A percentile compares a stretch with the other conserved stretches of the same genome.
These are phyloP conservation scores for Adrianichthys oophorus DNA, from an alignment of 2,797 vertebrate species.

Conservation along the genomic window DNA sequence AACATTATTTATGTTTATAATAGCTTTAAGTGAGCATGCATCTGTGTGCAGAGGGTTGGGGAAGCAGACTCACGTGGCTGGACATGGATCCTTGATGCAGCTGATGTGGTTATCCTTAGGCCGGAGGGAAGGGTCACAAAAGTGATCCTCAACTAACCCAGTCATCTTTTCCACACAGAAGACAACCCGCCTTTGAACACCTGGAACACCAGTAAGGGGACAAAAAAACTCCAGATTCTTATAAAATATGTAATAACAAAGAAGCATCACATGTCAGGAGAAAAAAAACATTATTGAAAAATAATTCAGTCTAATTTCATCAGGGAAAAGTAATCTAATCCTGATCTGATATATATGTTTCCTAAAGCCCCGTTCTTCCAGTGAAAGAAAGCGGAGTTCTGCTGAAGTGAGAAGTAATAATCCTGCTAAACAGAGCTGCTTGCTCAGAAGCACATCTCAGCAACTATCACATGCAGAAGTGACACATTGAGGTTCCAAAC, in stretches of 20 bases:
- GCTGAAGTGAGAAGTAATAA: not conserved
- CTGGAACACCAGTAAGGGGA: constrained; percentile 64
- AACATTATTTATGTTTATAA: no score
- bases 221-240: not conserved
- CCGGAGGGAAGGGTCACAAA: constrained; percentile 81
- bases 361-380: no score
- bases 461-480: not conserved
- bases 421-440: not conserved
- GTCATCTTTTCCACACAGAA: constrained; percentile 85
- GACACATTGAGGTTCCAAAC: constrained; percentile 11
- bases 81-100: constrained; percentile 88
- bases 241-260: not conserved
- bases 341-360: no score
- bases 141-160: constrained; percentile 84
- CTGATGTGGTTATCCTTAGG: constrained; percentile 84
- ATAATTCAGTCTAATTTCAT: no score
- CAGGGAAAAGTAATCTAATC: no score
- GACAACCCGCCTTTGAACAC: constrained; percentile 86
- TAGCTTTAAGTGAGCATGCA: not conserved
- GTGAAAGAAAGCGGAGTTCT: not conserved
- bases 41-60: not conserved
- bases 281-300: no score
- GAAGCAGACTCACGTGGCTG: constrained; percentile 80
- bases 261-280: not conserved
- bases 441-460: not conserved